Evolutionary conservation across 2,888 invertebrate species (phyloP).

Genomic region (Sphinx pinastri): DNA sequence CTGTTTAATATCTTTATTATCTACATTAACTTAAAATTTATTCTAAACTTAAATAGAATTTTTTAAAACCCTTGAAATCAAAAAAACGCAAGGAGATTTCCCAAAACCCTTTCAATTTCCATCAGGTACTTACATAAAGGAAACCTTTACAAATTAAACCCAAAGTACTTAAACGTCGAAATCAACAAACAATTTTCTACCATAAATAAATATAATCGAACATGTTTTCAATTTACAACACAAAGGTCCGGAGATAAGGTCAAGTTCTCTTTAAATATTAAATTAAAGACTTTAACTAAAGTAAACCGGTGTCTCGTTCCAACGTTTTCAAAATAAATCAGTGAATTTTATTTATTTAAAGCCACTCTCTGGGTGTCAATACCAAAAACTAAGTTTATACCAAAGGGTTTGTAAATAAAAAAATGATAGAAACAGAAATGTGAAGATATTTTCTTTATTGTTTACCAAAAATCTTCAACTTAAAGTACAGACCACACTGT

Average conservation of each 20-base stretch:
- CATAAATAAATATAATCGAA: slow-evolving; percentile 11
- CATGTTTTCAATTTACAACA: neutral
- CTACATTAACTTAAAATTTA: no score
- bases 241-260: neutral
- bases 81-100: neutral
- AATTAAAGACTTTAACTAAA: neutral
- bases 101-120: neutral
- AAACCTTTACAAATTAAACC: neutral
- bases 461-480: no score
- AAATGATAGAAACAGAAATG: no score
- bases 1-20: no score
- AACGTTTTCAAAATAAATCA: no score
- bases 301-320: neutral
- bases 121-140: neutral
- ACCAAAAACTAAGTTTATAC: no score
- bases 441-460: no score
- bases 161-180: neutral
- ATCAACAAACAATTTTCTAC: slow-evolving; percentile 4
- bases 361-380: no score
- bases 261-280: neutral
- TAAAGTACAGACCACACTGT: no score
- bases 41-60: no score
- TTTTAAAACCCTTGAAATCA: neutral
- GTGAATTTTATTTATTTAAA: no score
- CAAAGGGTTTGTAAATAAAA: no score